Base-by-base conservation (phyloP, 2,797 vertebrate genomes). In the Halcyon smyrnensis region DNA sequence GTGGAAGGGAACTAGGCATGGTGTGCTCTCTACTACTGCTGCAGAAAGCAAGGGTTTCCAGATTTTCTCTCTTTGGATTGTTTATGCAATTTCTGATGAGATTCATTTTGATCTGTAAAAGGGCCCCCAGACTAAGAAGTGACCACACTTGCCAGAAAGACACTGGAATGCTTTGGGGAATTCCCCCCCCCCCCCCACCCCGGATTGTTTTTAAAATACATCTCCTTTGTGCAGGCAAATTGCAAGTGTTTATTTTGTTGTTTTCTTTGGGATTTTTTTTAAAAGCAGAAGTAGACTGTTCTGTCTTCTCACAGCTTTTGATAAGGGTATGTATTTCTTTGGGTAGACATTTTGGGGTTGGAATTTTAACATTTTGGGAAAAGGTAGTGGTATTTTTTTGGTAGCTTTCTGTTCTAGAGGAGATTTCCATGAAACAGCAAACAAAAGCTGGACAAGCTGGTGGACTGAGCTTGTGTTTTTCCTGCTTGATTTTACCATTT, bases 401-500 rank as follows among this genome's bases (percentile, higher is more conserved):
- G 6, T 73, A 76, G 9, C 5, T 84, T 87, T 75, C 27, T 69
- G 15, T 69, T 94, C 30, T 39, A 36, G 5, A 67, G 15, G 50
- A 59, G 7, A 1, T 57, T 87, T 87, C 60, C 9, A 14, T 56
- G 20, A 67, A 91, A 48, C 8, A 32, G 27, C 23, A 77, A 80
- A 83, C 28, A 80, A 75, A 86, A 87, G 8, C 34, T 93, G n/a
- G 41, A 32, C 41, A 65, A 65, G 15, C 18, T 80, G 51, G 14
- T 73, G 34, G 53, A 64, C 45, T 80, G 36, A 83, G 71, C 41
- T 9, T 74, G 25, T 81, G 20, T 74, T 95, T 93, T 68, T 20
- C 41, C 62, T 62, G 32, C 18, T 85, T 46, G 37, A 79, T 82
- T 89, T 90, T 79, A 43, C 6, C 51, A 14, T 45, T 73, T 62